Conservation (phyloP, 2,888 invertebrate genomes). For the Hirtodrosophila confusa region DNA sequence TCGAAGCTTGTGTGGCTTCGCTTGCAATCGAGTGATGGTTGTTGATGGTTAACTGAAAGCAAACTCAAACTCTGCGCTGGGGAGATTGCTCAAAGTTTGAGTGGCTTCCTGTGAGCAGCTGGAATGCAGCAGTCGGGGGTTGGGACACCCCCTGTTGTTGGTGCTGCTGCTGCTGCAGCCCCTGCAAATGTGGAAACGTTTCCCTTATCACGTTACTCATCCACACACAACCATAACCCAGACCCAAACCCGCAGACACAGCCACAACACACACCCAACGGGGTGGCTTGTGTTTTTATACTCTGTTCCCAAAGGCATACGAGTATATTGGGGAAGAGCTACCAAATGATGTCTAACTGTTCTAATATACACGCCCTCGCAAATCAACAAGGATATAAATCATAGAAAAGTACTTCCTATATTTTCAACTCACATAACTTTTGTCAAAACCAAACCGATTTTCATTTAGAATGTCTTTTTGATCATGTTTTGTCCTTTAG, state of each 20-base stretch:
- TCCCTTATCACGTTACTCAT: slow-evolving; percentile 60
- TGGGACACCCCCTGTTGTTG: slow-evolving; percentile 22
- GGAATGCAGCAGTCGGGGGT: not conserved
- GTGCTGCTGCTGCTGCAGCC: slow-evolving; percentile 28
- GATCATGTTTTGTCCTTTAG: no score
- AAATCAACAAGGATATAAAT: no score
- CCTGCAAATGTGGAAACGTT: slow-evolving; percentile 6
- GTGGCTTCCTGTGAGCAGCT: slow-evolving; percentile 15
- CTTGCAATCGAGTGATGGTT: no score
- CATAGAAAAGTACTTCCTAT: no score
- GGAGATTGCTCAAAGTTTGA: slow-evolving; percentile 12
- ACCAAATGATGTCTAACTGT: no score
- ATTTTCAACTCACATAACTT: no score
- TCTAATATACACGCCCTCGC: no score
- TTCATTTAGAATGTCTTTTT: no score
- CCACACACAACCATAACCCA: slow-evolving; percentile 10
- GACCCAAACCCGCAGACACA: slow-evolving; percentile 14
- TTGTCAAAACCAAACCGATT: no score
- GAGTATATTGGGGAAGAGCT: no score
- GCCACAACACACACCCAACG: slow-evolving; percentile 41
- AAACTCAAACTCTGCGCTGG: slow-evolving; percentile 1
- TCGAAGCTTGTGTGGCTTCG: no score
- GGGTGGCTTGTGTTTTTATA: slow-evolving; percentile 61
- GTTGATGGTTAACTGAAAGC: not conserved
- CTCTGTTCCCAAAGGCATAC: no score